A percentile compares a stretch with the other conserved stretches of the same genome.
Conservation (phyloP, 2,888 invertebrate species). For the Stenurella melanura region DNA sequence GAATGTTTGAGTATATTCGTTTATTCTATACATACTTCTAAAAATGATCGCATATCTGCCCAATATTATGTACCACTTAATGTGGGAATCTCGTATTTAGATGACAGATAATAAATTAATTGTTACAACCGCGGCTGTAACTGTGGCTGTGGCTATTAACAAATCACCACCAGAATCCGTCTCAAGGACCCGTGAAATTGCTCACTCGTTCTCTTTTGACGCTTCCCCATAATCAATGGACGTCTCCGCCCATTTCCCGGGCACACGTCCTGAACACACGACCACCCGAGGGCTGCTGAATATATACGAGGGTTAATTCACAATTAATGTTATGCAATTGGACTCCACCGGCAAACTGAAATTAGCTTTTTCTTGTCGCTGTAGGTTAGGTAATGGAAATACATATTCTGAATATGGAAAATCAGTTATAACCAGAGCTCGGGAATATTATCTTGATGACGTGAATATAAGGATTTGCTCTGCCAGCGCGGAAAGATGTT, state of each 20-base stretch:
- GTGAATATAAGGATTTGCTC: no score
- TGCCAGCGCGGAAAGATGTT: no score
- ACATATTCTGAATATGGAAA: no score
- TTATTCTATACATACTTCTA: no score
- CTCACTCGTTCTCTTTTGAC: constrained; percentile 58
- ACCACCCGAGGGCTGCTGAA: constrained; percentile 30
- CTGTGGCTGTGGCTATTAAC: constrained; percentile 63
- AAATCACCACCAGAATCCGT: constrained; percentile 64
- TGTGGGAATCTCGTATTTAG: constrained; percentile 26
- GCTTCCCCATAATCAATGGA: constrained; percentile 66
- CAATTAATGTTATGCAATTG: not conserved
- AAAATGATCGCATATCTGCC: not conserved
- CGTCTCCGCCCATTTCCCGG: constrained; percentile 63
- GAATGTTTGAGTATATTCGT: no score
- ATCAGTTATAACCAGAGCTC: no score
- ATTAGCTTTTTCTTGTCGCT: no score
- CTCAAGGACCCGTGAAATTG: constrained; percentile 62
- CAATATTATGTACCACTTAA: not conserved
- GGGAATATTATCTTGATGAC: no score
- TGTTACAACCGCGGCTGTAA: constrained; percentile 51
- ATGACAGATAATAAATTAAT: constrained; percentile 52
- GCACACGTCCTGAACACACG: constrained; percentile 54
- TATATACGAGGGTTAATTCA: constrained; percentile 37
- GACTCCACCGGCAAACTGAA: not conserved
- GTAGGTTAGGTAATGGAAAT: no score